Evolutionary conservation across 2,888 invertebrate genomes (phyloP).

Genomic region (Nephrocerus scutellatus): DNA sequence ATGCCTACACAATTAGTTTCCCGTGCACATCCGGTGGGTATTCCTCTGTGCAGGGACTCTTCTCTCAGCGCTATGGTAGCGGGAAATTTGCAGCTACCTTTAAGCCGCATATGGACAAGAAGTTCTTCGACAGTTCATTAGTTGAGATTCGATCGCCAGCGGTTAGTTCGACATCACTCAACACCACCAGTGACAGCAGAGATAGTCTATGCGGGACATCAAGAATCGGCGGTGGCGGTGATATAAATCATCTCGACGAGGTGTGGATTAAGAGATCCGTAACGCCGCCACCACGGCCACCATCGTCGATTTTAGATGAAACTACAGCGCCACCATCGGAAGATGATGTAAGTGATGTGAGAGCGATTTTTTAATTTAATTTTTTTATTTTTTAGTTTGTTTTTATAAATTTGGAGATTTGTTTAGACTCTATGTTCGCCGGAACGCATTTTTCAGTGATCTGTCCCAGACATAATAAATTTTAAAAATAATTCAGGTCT

Average conservation of each 20-base stretch:
- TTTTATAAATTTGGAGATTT: neutral
- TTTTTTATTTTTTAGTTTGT: neutral
- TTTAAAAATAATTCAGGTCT: too few species aligned
- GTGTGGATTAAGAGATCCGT: slow-evolving; percentile 38
- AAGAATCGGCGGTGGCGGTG: slow-evolving; percentile 14
- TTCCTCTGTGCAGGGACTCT: slow-evolving; percentile 56
- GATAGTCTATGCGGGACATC: too few species aligned
- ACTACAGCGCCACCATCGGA: slow-evolving; percentile 36
- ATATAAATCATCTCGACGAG: slow-evolving; percentile 34
- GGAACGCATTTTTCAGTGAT: too few species aligned
- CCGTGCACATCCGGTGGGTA: slow-evolving; percentile 55
- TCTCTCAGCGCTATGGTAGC: slow-evolving; percentile 47
- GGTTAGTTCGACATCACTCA: slow-evolving; percentile 37
- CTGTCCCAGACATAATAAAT: too few species aligned
- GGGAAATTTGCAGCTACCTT: slow-evolving; percentile 27
- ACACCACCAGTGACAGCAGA: slow-evolving; percentile 17
- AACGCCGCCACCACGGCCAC: slow-evolving; percentile 8
- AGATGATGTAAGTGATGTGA: slow-evolving; percentile 32
- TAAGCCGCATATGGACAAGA: slow-evolving; percentile 64
- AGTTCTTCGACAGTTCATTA: slow-evolving; percentile 74
- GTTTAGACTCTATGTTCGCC: too few species aligned
- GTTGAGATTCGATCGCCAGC: slow-evolving; percentile 65
- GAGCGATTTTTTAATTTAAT: slow-evolving; percentile 1
- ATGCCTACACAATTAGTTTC: slow-evolving; percentile 63
- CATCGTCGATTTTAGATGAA: slow-evolving; percentile 29